Conservation (phyloP, 2,888 invertebrate species). For the Graphium colonna region DNA sequence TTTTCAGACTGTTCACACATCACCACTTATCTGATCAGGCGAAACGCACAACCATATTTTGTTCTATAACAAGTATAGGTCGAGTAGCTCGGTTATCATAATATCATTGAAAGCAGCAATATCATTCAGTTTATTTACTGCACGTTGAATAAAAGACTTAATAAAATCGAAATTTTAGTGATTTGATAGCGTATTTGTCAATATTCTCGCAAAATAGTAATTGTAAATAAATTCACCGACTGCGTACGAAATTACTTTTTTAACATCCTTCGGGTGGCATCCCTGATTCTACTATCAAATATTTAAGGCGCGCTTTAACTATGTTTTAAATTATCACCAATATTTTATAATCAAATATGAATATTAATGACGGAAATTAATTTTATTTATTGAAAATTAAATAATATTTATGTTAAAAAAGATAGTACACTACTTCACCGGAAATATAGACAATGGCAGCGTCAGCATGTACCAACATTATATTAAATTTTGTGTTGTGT, state of each 20-base stretch:
- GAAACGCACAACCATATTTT: constrained; percentile 76
- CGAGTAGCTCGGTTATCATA: constrained; percentile 58
- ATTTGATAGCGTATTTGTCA: constrained; percentile 58
- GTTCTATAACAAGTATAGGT: constrained; percentile 47
- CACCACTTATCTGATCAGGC: constrained; percentile 65
- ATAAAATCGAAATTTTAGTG: constrained; percentile 33
- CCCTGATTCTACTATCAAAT: constrained; percentile 39
- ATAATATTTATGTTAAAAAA: constrained; percentile 14
- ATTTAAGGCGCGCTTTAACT: neutral
- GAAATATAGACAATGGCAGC: constrained; percentile 55
- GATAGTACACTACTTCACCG: constrained; percentile 37
- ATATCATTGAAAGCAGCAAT: constrained; percentile 44
- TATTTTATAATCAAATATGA: neutral
- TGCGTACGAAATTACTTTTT: constrained; percentile 72
- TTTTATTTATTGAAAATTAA: no score
- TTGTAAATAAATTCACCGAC: constrained; percentile 77
- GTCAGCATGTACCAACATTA: constrained; percentile 70
- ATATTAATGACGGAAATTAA: no score
- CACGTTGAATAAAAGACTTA: constrained; percentile 34
- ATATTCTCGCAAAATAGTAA: constrained; percentile 72
- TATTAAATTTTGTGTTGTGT: constrained; percentile 21
- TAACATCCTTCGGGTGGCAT: constrained; percentile 50
- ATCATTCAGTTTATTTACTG: constrained; percentile 34
- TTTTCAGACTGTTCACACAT: constrained; percentile 87
- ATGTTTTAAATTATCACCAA: neutral